Conservation (phyloP, 2,888 invertebrate genomes). For the Pegoplata infirma region DNA sequence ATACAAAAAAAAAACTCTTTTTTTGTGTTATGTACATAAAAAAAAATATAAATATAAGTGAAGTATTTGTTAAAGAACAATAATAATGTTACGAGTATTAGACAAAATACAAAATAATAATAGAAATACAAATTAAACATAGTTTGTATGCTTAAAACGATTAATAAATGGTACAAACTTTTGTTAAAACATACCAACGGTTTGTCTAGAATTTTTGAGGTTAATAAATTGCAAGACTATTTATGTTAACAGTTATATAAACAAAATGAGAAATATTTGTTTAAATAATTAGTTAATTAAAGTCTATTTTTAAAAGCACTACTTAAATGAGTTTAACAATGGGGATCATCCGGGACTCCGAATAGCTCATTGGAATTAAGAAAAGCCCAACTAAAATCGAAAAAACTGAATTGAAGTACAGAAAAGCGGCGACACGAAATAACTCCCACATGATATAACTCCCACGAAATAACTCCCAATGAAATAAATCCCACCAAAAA, state of each 20-base stretch:
- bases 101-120: slow-evolving; percentile 46
- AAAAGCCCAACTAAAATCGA: too few species aligned
- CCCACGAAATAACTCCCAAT: too few species aligned
- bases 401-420: too few species aligned
- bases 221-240: slow-evolving; percentile 14
- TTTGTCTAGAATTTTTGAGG: slow-evolving; percentile 27
- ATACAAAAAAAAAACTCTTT: not conserved
- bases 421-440: too few species aligned
- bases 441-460: too few species aligned
- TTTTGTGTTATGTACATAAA: not conserved
- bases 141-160: slow-evolving; percentile 43
- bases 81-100: slow-evolving; percentile 39
- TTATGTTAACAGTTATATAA: not conserved
- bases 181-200: slow-evolving; percentile 14
- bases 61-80: slow-evolving; percentile 49
- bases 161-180: slow-evolving; percentile 21
- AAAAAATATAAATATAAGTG: not conserved
- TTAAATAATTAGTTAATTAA: too few species aligned
- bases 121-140: slow-evolving; percentile 38
- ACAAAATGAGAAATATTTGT: too few species aligned
- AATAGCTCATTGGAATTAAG: too few species aligned
- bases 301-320: too few species aligned
- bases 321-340: too few species aligned
- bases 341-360: too few species aligned
- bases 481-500: too few species aligned